A percentile compares a stretch with the other conserved stretches of the same genome.
Conservation (phyloP, 2,797 vertebrate genomes). For the Lacerta agilis region DNA sequence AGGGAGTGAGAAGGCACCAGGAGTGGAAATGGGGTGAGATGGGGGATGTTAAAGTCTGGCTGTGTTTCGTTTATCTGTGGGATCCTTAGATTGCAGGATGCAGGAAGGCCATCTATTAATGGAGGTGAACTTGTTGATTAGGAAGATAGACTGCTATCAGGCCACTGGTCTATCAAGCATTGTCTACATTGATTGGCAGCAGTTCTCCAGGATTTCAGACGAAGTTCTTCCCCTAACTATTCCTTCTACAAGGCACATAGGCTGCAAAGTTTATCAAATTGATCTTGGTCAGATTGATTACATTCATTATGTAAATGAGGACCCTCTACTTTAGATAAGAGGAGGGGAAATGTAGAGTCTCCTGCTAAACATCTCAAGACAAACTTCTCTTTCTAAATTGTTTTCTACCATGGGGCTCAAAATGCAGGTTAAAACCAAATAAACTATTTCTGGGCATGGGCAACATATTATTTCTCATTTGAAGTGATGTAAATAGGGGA, state of each 20-base stretch:
- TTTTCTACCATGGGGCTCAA: background rate
- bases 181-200: too few species aligned
- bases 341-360: background rate
- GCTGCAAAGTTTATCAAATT: slow-evolving; percentile 28
- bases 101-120: background rate
- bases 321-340: slow-evolving; percentile 19
- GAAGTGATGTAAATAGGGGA: slow-evolving; percentile 52
- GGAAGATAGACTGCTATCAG: too few species aligned
- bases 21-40: background rate
- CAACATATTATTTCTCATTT: slow-evolving; percentile 46
- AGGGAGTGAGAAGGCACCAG: background rate
- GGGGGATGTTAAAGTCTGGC: too few species aligned
- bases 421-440: slow-evolving; percentile 21
- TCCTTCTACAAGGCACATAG: rapidly evolving
- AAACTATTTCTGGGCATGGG: background rate
- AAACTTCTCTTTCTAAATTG: slow-evolving; percentile 24
- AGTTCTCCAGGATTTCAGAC: too few species aligned
- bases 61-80: too few species aligned
- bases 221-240: background rate
- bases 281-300: slow-evolving; percentile 36
- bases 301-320: slow-evolving; percentile 23
- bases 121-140: background rate
- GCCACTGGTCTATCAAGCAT: too few species aligned
- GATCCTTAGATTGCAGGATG: background rate
- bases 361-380: slow-evolving; percentile 39